Evolutionary conservation across 92 coral and sea anemone species (phyloP), one percentile per base, ranked within the genome.

Genomic region (Siderastrea siderea): DNA sequence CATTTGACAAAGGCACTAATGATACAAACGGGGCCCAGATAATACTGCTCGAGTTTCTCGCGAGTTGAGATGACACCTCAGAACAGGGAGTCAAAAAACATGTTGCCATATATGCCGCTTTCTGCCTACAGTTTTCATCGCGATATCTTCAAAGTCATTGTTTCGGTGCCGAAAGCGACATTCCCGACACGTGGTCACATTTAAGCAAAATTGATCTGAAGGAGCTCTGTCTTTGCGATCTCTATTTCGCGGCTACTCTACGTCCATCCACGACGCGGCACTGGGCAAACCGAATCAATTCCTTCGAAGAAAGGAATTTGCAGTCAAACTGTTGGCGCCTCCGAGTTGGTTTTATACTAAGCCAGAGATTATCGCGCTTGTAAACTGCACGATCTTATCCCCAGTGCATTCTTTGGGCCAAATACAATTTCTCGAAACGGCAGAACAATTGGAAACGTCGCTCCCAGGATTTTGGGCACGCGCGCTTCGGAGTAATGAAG

Each of bases 81-180:
- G 38, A 59, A 58, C 50, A 59, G 50, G 47, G 81, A 84, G 73
- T 61, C 87, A 84, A 74, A 75, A 64, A 71, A 84, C 87, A 84
- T 84, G 74, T 84, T 84, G 80, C 87, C 87, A 84, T 84, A 84
- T 58, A 84, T 73, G 26, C 79, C 71, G 79, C 57, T 45, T 68
- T 49, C 8, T 65, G 67, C 26, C 46, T 72, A 49, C 79, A 60
- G 7, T 26, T 16, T 74, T 73, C 87, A 84, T 84, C 47, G 63
- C 72, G 61, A 26, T 73, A 62, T 84, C 81, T 84, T 19, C 80
- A 73, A 73, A 84, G 87, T 74, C 87, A 74, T 84, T 57, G 74
- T 84, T 45, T 52, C 74, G 53, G 70, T 74, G 64, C 57, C 63
- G 50, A 73, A 84, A 84, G 80, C 80, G 19, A 74, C 45, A 62